Conservation (phyloP, 2,797 vertebrate species). For the Coregonus suidteri region DNA sequence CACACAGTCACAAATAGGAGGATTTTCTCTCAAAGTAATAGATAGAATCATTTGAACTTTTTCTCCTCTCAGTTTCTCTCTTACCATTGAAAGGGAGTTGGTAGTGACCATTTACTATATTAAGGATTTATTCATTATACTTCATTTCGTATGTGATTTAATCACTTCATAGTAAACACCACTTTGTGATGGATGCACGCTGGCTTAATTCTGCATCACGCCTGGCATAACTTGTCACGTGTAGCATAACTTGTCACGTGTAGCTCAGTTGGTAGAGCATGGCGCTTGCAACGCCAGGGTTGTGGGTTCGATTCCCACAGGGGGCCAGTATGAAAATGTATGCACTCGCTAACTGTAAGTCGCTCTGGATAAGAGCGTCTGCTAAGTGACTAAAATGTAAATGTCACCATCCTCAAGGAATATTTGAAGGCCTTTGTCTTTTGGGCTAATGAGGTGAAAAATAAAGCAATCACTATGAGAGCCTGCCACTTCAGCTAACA, state of each 20-base stretch:
- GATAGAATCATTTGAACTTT: not conserved
- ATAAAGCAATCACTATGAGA: not conserved
- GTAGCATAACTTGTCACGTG: no score
- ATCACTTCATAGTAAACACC: conserved; percentile 1
- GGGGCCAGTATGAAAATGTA: no score
- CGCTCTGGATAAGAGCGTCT: no score
- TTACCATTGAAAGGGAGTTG: no score
- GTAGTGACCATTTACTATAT: no score
- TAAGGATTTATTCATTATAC: not conserved
- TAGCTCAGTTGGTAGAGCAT: no score
- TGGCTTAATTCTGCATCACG: not conserved
- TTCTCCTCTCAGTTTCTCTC: not conserved
- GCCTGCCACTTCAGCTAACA: not conserved
- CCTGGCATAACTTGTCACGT: not conserved
- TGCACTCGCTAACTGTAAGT: no score
- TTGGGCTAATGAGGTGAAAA: conserved; percentile 7
- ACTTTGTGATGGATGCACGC: not conserved
- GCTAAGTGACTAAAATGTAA: no score
- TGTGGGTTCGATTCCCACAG: no score
- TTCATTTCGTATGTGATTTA: not conserved
- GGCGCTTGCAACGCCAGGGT: no score
- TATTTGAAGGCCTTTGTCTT: not conserved
- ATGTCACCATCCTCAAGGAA: not conserved
- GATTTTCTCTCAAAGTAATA: not conserved
- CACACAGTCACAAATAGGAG: not conserved